Evolutionary conservation across 2,888 invertebrate species (phyloP), one percentile per base, ranked within the genome.

Genomic region (Apodemia hepburni): DNA sequence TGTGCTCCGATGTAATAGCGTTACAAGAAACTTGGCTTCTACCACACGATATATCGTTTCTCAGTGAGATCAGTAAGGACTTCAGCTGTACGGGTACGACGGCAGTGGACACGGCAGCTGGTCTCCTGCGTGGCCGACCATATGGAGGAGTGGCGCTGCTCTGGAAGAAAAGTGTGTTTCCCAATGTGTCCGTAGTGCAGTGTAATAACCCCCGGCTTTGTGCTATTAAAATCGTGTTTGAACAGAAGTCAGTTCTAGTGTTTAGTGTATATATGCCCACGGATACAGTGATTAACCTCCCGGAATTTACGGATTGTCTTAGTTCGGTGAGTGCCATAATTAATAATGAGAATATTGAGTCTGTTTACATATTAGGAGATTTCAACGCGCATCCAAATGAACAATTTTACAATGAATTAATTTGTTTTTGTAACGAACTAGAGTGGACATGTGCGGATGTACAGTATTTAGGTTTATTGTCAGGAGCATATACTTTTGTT

Each of bases 181-280:
- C 61, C 29, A 51, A 60, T n/a, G 69, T 71, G 22, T 51, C 65
- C 0, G 63, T 67, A 8, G n/a, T 70, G 5, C 22, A 60, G 45
- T 67, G 66, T 27, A 47, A 64, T 51, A 68, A 63, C 45, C n/a
- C 61, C 0, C 62, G 68, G 9, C 6, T 68, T 1, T 65, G 65
- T 61, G 68, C 66, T 0, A 65, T 69, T 6, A 60, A 63, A n/a
- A 45, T 67, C 35, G 29, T n/a, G 17, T 22, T 58, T 4, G 6
- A 38, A 15, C 35, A 45, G 27, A 58, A 59, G 9, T 47, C 65
- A 5, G n/a, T 69, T 15, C 1, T 68, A 29, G 64, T 71, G 35
- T 15, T 66, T 8, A 62, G 65, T 61, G 66, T 71, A 8, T 71
- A 69, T 57, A 69, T 69, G 71, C 71, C 69, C 2, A 67, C 67